Evolutionary conservation across 2,888 invertebrate species (phyloP), one percentile per base, ranked within the genome.

Genomic region (Carcina quercana): DNA sequence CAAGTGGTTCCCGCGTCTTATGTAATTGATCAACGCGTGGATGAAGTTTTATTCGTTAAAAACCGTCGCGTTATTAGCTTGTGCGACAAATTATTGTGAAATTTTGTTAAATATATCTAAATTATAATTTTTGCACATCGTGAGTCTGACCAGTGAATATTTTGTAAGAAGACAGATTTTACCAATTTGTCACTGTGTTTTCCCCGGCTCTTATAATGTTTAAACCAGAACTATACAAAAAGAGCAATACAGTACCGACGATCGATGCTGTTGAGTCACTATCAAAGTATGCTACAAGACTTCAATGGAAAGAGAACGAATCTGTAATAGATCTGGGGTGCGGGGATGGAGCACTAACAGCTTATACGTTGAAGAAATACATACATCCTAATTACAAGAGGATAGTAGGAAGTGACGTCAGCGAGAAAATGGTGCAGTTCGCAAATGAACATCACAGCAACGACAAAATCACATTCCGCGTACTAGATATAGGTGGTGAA

Each of bases 341-440:
- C 34, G 91, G 91, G 0, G 87, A 89, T 10, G 91, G 91, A 0
- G 85, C 87, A 49, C 87, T 90, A 7, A 86, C 88, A 1, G 73
- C 84, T 36, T 85, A 88, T 13, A 64, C 88, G 13, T 65, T 92
- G 33, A 62, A 87, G 32, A 87, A 88, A 0, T 62, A 78, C 31
- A 48, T 92, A 25, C 87, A 89, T 0, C 45, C 59, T 8, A 64
- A 71, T 3, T 80, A 85, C 13, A 55, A 50, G 0, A 58, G 61
- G 34, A 42, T 89, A 5, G 59, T 86, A 32, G 92, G 89, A 2
- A 78, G 85, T 0, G 92, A 92, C 56, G 68, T 90, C 20, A 90
- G 90, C 2, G 72, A 82, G 14, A 70, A 82, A 29, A 92, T 92
- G 92, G 69, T 91, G 2, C 68, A 83, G 1, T 86, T 83, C 50